Evolutionary conservation across 2,113 vertebrate genomes (phyloP), one percentile per base, ranked within the genome.

Genomic region (Micromys minutus): DNA sequence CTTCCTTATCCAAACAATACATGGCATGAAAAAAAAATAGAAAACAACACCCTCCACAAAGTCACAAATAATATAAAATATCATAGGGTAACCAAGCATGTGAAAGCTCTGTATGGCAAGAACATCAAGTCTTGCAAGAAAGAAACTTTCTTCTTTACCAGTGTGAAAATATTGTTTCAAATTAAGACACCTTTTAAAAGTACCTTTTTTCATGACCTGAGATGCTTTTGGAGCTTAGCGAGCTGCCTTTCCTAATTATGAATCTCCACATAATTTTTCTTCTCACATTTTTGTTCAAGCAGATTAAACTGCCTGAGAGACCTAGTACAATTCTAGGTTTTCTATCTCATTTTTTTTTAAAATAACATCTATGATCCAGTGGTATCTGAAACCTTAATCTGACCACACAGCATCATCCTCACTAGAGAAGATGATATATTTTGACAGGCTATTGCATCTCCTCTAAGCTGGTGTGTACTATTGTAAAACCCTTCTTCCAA

Each of bases 401-500:
- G 7, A n/a, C 21, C 34, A 19, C 13, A 39, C 12, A 36, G 29
- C 3, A 0, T 21, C 2, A 21, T 91, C 3, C 12, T 89, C 47
- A 50, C 59, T 42, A 39, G 4, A 87, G 67, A 4, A 94, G 67
- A 55, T 72, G 15, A 16, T 69, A 85, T 29, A 31, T 31, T 50
- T 61, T 80, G 5, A 31, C 11, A 45, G 13, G 8, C 61, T 45
- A 34, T 17, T 15, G 2, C 1, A 3, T 15, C 13, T 2, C 29
- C 9, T 75, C 4, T 65, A 12, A 61, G 10, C 9, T 24, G 22
- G 26, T 34, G 13, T 11, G n/a, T 63, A 31, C 12, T 65, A 19
- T 11, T 52, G 4, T 8, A n/a, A 3, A 77, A 7, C 1, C 2
- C 2, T 13, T 21, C 0, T 87, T 5, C 0, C 3, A 74, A n/a